Percentiles rank a stretch among this genome's conserved stretches.
phyloP scores from a whole-genome alignment of 2,797 vertebrate genomes.

The Novumbra hubbsi region DNA sequence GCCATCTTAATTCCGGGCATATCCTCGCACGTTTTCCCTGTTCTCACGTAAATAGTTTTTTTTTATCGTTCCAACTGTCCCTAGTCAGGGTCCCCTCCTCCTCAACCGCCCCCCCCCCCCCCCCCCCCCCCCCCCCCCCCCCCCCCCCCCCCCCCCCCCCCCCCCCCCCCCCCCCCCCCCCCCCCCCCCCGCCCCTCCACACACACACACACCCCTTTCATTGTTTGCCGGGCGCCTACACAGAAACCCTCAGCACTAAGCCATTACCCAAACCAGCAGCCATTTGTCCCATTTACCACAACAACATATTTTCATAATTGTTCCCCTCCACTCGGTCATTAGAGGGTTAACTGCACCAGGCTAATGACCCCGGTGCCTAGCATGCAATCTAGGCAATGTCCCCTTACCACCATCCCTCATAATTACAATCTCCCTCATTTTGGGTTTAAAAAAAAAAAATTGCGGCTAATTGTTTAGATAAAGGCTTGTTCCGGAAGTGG shows the following conservation, averaged over 20 bases:
- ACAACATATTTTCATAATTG: constrained; percentile 46
- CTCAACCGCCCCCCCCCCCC: constrained; percentile 8
- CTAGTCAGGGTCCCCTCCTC: constrained; percentile 19
- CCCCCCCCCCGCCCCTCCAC: no score
- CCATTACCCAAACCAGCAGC: constrained; percentile 39
- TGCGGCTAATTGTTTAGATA: constrained; percentile 15
- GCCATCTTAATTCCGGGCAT: constrained; percentile 13
- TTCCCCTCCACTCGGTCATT: constrained; percentile 50
- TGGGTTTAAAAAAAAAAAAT: constrained; percentile 19
- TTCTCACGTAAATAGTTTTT: constrained; percentile 43
- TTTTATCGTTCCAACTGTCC: constrained; percentile 30
- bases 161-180: background rate
- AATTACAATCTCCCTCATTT: constrained; percentile 30
- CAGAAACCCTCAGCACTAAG: constrained; percentile 43
- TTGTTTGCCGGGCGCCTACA: constrained; percentile 14
- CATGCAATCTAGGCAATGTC: constrained; percentile 23
- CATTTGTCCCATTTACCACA: constrained; percentile 33
- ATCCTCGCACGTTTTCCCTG: constrained; percentile 19
- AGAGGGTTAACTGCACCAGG: constrained; percentile 50
- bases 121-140: no score
- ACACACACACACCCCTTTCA: background rate
- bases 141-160: no score
- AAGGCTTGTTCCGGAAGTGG: background rate
- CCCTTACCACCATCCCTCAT: background rate
- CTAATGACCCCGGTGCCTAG: constrained; percentile 39